Percentiles rank a stretch among this genome's conserved stretches.
Evolutionary conservation across 2,113 vertebrate species (phyloP).

Genomic region (Andinoacara biseriatus): DNA sequence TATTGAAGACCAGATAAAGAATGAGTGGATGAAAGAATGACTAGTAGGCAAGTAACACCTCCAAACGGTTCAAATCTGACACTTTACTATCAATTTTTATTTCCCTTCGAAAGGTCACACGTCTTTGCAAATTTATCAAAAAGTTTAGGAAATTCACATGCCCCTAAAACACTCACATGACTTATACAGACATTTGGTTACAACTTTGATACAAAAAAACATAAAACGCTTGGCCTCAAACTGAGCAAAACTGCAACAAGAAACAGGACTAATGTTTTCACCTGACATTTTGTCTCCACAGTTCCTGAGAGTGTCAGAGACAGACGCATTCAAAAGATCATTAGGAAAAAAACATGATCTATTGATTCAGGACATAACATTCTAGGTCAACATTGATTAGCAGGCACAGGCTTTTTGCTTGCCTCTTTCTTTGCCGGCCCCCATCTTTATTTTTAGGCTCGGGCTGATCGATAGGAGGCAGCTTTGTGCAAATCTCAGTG

Average conservation of each 20-base stretch:
- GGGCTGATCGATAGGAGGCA: slow-evolving; percentile 62
- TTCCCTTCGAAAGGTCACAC: slow-evolving; percentile 54
- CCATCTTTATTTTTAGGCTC: slow-evolving; percentile 69
- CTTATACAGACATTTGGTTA: neutral
- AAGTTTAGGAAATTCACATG: slow-evolving; percentile 21
- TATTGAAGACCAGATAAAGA: slow-evolving; percentile 36
- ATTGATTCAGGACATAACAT: slow-evolving; percentile 60
- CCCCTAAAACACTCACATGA: neutral
- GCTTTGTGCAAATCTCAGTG: slow-evolving; percentile 55
- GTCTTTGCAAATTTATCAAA: slow-evolving; percentile 27
- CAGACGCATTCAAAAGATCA: slow-evolving; percentile 50
- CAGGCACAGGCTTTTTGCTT: slow-evolving; percentile 42
- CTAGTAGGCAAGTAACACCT: slow-evolving; percentile 47
- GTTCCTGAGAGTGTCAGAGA: slow-evolving; percentile 26
- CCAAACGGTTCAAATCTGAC: slow-evolving; percentile 25
- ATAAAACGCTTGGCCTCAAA: neutral
- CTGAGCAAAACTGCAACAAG: neutral
- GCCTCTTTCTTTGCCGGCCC: slow-evolving; percentile 31
- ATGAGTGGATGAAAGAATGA: slow-evolving; percentile 29
- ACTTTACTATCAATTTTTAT: slow-evolving; percentile 27
- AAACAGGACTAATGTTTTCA: slow-evolving; percentile 12
- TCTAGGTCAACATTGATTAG: slow-evolving; percentile 74
- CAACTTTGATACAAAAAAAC: neutral
- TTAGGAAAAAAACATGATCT: slow-evolving; percentile 57
- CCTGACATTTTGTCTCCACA: slow-evolving; percentile 40